Base-by-base conservation (phyloP, 92 coral and sea anemone genomes). In the Ricordea florida region DNA sequence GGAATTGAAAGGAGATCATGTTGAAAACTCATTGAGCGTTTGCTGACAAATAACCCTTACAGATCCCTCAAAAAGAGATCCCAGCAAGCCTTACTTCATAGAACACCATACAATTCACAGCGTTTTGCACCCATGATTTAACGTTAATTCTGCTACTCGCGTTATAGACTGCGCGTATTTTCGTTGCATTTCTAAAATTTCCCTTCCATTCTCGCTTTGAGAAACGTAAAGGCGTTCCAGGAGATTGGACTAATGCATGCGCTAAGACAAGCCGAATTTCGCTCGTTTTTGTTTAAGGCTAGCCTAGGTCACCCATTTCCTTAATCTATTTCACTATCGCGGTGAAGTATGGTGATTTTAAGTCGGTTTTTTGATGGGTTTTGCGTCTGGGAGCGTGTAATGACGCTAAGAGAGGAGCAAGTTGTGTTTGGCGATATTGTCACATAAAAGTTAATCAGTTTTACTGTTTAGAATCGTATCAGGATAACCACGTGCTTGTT, bases 271-370 rank as follows among this genome's bases (percentile, higher is more conserved):
- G 14, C 49, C 1, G 28, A 49, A 73, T 73, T 59, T 73, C 80
- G 80, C 80, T 61, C 70, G 80, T 73, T 73, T 73, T 73, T 6
- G 80, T 40, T 44, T 27, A 45, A 73, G 59, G n/a, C 28, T 5
- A 9, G 28, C 26, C 36, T 17, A 3, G 1, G 13, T 2, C 11
- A 7, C 6, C 18, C 35, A 1, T 11, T 38, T 18, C 2, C 25
- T 11, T 16, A 29, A 23, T 24, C 1, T 23, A 25, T 6, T 27
- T 17, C 13, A 18, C 30, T n/a, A 6, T 2, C 21, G 17, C 25
- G 13, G 26, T 38, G 5, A 26, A 3, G 42, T 53, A 17, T 53
- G 37, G 6, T n/a, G 2, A 52, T 41, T 50, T 17, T 22, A 36
- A 37, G 22, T 1, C 6, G 26, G 2, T 3, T 3, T 6, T 10